phyloP scores from a whole-genome alignment of 1,140 invertebrate genomes.

The Mamestra configurata region DNA sequence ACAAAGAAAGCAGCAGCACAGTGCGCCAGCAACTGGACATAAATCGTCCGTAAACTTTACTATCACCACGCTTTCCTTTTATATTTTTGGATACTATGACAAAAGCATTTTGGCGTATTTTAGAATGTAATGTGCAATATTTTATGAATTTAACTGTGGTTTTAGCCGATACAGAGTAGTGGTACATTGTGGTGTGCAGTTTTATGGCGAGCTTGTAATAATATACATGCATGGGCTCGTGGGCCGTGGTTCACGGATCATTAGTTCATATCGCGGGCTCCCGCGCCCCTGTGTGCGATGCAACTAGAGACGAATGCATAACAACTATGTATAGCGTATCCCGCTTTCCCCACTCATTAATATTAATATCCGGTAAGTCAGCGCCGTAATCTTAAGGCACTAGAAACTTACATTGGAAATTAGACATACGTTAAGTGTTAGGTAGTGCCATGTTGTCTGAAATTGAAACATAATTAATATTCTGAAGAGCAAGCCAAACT shows the following conservation, averaged over 20 bases:
- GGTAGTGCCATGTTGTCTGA: not conserved
- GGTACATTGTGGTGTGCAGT: conserved; percentile 51
- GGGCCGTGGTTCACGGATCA: conserved; percentile 69
- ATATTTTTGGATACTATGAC: conserved; percentile 49
- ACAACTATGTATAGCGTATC: conserved; percentile 35
- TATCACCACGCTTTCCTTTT: conserved; percentile 42
- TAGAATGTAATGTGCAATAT: conserved; percentile 54
- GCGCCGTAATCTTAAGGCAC: conserved; percentile 13
- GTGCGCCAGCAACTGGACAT: conserved; percentile 43
- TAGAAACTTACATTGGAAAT: conserved; percentile 8
- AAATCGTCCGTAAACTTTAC: conserved; percentile 49
- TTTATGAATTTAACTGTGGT: conserved; percentile 56
- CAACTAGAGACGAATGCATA: conserved; percentile 55
- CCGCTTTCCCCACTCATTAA: conserved; percentile 63
- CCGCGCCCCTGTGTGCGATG: not conserved
- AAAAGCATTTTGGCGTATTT: conserved; percentile 51
- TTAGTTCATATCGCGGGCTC: conserved; percentile 64
- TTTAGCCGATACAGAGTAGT: conserved; percentile 53
- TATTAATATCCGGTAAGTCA: conserved; percentile 61
- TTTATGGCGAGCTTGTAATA: conserved; percentile 64
- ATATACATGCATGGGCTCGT: conserved; percentile 61
- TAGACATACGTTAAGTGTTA: not conserved
- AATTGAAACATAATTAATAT: not conserved
- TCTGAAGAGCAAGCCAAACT: not conserved
- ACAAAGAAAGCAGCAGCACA: conserved; percentile 36